Conservation (phyloP, 2,797 vertebrate genomes). For the Sebastes vulpes region DNA sequence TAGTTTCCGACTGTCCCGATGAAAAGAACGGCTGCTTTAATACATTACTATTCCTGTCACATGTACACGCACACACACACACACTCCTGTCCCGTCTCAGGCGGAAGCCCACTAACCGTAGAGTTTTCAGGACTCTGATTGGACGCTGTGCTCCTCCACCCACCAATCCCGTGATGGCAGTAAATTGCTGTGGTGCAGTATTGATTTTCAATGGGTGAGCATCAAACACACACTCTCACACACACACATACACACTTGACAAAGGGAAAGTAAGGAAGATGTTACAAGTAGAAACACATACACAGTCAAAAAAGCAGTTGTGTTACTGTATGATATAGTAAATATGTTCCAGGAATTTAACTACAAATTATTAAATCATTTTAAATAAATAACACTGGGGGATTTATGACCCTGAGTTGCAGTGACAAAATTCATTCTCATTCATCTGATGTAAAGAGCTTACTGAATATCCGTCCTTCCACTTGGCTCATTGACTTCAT, state of each 20-base stretch:
- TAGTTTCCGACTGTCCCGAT: neutral
- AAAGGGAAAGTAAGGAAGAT: neutral
- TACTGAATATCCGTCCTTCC: neutral
- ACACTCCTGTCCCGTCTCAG: neutral
- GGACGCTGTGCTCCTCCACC: slow-evolving; percentile 23
- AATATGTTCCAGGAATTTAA: neutral
- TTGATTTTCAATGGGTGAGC: slow-evolving; percentile 44
- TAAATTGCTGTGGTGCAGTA: slow-evolving; percentile 41
- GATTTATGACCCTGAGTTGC: neutral
- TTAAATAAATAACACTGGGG: neutral
- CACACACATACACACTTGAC: neutral
- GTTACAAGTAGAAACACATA: neutral
- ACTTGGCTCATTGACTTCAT: slow-evolving; percentile 12
- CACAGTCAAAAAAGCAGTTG: neutral
- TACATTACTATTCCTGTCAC: slow-evolving; percentile 26
- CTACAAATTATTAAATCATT: neutral
- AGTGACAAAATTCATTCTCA: neutral
- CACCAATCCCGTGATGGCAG: slow-evolving; percentile 22
- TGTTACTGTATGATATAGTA: neutral
- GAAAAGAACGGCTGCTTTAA: slow-evolving; percentile 15
- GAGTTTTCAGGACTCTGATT: slow-evolving; percentile 29
- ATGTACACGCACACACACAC: neutral
- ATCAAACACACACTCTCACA: neutral
- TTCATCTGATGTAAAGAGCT: slow-evolving; percentile 18
- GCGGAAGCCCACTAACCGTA: neutral